Conservation (phyloP, 2,113 vertebrate species). For the Vireo altiloquus region DNA sequence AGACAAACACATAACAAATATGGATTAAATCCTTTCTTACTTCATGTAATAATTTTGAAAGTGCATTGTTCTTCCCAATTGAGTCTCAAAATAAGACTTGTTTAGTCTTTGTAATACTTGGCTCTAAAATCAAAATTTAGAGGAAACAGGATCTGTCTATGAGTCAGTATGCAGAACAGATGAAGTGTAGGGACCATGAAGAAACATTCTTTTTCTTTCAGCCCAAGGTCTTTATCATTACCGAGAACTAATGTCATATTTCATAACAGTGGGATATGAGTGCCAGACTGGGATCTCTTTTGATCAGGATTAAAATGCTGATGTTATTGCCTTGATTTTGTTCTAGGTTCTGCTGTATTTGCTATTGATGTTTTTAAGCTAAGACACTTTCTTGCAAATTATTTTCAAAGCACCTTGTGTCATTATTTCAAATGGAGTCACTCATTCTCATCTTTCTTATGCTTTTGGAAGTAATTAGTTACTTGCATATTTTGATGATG, state of each 20-base stretch:
- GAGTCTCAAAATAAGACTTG: neutral
- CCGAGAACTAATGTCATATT: neutral
- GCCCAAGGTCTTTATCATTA: neutral
- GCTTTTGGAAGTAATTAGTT: neutral
- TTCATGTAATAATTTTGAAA: neutral
- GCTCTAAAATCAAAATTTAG: constrained; percentile 7
- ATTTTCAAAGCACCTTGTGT: neutral
- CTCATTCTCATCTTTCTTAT: neutral
- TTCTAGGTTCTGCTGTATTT: neutral
- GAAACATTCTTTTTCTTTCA: neutral
- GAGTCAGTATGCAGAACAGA: constrained; percentile 4
- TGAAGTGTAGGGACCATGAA: neutral
- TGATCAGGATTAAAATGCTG: neutral
- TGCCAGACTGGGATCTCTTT: neutral
- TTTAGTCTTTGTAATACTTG: constrained; percentile 20
- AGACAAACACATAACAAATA: neutral
- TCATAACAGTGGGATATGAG: neutral
- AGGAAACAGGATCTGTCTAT: neutral
- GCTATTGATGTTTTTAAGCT: neutral
- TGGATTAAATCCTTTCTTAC: neutral
- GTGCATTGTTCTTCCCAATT: neutral
- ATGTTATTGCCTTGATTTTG: neutral
- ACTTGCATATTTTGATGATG: neutral
- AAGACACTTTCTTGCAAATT: neutral
- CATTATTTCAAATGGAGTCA: neutral